Evolutionary conservation across 2,888 invertebrate genomes (phyloP).

Genomic region (Cerceris rybyensis): DNA sequence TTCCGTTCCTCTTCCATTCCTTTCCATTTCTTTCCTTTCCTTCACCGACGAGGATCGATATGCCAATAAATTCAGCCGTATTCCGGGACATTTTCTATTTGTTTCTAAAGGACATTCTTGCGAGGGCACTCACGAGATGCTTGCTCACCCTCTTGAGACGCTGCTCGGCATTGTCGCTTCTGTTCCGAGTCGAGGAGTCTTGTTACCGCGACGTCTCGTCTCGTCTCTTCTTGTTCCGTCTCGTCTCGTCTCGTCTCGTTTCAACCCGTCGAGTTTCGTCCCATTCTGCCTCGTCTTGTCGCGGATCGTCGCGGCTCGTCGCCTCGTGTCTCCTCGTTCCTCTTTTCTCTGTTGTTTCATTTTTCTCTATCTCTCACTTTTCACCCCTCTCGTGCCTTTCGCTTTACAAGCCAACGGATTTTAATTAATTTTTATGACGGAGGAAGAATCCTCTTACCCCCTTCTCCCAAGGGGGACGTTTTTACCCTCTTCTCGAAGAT

Average conservation of each 20-base stretch:
- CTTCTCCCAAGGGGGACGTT: not conserved
- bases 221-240: not conserved
- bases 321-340: no score
- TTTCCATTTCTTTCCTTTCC: not conserved
- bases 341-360: not conserved
- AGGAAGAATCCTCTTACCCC: conserved; percentile 11
- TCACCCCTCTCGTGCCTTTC: not conserved
- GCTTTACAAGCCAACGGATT: conserved; percentile 21
- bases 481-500: not conserved
- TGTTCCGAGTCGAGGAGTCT: conserved; percentile 35
- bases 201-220: conserved; percentile 39
- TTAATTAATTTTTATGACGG: conserved; percentile 40
- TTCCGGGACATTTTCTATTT: conserved; percentile 41
- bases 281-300: no score
- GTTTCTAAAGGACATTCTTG: conserved; percentile 31
- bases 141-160: conserved; percentile 40
- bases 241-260: not conserved
- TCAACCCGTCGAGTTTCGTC: no score
- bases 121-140: conserved; percentile 30
- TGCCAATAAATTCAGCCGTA: conserved; percentile 37
- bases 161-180: conserved; percentile 26
- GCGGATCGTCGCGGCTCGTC: no score
- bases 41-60: conserved; percentile 19
- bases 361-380: not conserved
- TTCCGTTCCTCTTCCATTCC: not conserved